A percentile compares a stretch with the other conserved stretches of the same genome.
phyloP scores from a whole-genome alignment of 2,113 vertebrate genomes.

The Hemiscyllium ocellatum region DNA sequence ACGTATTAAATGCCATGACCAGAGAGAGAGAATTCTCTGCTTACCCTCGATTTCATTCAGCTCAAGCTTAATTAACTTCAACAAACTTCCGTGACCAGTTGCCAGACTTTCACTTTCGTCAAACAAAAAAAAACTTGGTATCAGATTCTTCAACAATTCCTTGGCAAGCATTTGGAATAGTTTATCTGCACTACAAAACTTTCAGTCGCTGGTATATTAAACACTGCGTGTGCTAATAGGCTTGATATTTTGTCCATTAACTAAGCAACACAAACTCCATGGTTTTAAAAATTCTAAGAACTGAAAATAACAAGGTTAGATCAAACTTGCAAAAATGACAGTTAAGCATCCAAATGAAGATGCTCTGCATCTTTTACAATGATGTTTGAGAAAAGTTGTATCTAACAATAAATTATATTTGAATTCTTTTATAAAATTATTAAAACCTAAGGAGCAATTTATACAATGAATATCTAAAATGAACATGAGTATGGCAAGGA shows the following conservation, averaged over 20 bases:
- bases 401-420: background rate
- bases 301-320: background rate
- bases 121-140: slow-evolving; percentile 23
- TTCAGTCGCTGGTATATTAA: background rate
- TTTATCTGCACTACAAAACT: background rate
- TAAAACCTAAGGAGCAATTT: background rate
- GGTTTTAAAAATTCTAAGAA: background rate
- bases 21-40: slow-evolving; percentile 15
- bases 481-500: background rate
- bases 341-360: background rate
- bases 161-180: background rate
- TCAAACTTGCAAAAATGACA: background rate
- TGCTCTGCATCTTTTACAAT: background rate
- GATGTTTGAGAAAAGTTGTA: background rate
- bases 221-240: background rate
- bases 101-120: slow-evolving; percentile 31
- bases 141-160: background rate
- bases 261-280: background rate
- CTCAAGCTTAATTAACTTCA: slow-evolving; percentile 1
- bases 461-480: background rate
- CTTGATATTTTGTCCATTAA: background rate
- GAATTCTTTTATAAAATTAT: background rate
- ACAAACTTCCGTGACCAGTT: slow-evolving; percentile 31
- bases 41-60: slow-evolving; percentile 30
- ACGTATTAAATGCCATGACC: slow-evolving; percentile 1